Base-by-base conservation (phyloP, 2,888 invertebrate genomes). In the Diogma glabrata region DNA sequence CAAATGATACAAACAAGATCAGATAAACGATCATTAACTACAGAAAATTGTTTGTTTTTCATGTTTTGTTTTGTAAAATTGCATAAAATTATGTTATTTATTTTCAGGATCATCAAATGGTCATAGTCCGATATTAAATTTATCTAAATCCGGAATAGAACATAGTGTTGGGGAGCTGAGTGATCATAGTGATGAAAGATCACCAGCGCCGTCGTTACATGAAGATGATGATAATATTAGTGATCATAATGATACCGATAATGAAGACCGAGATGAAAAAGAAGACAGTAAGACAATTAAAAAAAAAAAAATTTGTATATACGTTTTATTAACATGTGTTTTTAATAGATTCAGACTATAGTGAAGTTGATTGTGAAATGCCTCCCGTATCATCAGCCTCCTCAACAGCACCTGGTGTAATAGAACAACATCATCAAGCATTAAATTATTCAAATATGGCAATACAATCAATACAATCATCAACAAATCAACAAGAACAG, bases 101-200 rank as follows among this genome's bases (percentile, higher is more conserved):
- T 47, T 51, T 22, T 20, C 14, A 73, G 73, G 59, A 74, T 90
- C 90, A 54, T 87, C 90, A 57, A 87, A 85, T 62, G 87, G 87
- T 51, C 89, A 89, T 74, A 92, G 91, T 81, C 92, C 92, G 55
- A 90, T 92, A 58, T 72, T 92, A 62, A 92, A 92, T 73, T 76
- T 93, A 53, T 91, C 92, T 51, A 92, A 92, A 72, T 88, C 87
- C 52, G 89, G 87, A 50, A 84, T 72, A 63, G 84, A 84, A 55
- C 87, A 86, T 57, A 72, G 70, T 38, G 71, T 67, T 63, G 67
- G 74, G 62, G 70, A 67, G 23, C 83, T 82, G 55, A 76, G 75
- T 58, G 81, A 82, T 58, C 73, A 75, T 22, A 79, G 78, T 57
- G 77, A 77, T 58, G 77, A 60, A 69, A 78, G 60, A 63, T 77